These are phyloP conservation scores for Aradophagus sp. DNA, from an alignment of 1,140 invertebrate species.

Conservation along the genomic window DNA sequence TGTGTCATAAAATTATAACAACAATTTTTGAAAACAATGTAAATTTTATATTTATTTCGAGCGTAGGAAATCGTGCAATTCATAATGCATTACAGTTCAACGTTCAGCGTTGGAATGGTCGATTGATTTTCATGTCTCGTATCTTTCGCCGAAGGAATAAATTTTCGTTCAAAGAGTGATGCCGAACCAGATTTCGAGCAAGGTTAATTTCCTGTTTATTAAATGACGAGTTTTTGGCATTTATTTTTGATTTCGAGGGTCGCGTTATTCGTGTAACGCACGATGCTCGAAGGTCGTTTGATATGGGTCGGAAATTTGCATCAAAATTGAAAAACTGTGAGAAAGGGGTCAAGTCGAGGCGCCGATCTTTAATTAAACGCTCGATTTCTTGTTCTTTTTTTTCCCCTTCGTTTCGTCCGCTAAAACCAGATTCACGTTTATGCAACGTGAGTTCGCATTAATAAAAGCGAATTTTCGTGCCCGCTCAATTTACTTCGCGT, in stretches of 20 bases:
- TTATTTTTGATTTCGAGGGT: constrained; percentile 3
- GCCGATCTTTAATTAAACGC: constrained; percentile 9
- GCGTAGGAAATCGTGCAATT: background rate
- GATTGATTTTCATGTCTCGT: too few species aligned
- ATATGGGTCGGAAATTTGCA: constrained; percentile 29
- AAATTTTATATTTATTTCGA: too few species aligned
- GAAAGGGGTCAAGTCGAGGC: constrained; percentile 33
- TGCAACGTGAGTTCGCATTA: constrained; percentile 3
- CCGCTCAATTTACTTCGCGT: too few species aligned
- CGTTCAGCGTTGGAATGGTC: too few species aligned
- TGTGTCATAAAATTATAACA: too few species aligned
- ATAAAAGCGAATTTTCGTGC: constrained; percentile 13
- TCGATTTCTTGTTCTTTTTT: constrained; percentile 19
- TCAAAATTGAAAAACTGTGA: constrained; percentile 14
- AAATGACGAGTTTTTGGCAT: constrained; percentile 7
- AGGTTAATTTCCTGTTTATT: constrained; percentile 26
- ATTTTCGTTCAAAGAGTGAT: background rate
- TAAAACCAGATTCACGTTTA: constrained; percentile 6
- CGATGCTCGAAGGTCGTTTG: constrained; percentile 6
- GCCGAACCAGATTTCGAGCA: constrained; percentile 6
- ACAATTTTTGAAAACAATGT: too few species aligned
- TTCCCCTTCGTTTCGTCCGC: background rate
- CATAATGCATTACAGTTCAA: too few species aligned
- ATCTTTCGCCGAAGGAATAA: too few species aligned
- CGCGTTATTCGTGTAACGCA: background rate